These are phyloP conservation scores for Tympanuchus pallidicinctus DNA, from an alignment of 2,113 vertebrate species.

Conservation along the genomic window DNA sequence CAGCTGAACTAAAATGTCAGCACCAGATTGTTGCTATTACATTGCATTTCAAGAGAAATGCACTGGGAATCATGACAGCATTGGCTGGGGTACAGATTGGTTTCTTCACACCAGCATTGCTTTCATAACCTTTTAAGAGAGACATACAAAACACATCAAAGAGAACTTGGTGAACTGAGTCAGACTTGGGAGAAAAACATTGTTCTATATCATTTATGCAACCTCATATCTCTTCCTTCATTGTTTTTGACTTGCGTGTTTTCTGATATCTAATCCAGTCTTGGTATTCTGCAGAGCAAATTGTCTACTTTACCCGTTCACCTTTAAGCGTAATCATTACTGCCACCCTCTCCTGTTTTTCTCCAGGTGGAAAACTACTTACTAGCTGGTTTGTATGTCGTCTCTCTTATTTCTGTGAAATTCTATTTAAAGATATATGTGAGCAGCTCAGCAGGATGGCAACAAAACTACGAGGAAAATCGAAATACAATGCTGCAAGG, in stretches of 20 bases:
- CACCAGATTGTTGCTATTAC: neutral
- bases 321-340: neutral
- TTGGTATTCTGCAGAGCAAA: neutral
- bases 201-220: neutral
- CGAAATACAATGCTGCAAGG: neutral
- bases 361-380: neutral
- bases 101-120: neutral
- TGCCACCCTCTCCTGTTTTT: neutral
- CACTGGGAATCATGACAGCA: neutral
- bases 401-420: neutral
- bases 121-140: neutral
- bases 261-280: neutral
- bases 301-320: neutral
- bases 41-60: neutral
- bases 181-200: neutral
- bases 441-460: neutral
- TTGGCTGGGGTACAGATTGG: rapidly evolving
- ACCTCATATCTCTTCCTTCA: neutral
- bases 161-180: neutral
- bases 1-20: neutral
- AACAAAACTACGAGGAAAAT: neutral
- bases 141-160: neutral
- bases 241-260: neutral
- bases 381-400: neutral
- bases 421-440: neutral